A percentile compares a stretch with the other conserved stretches of the same genome.
Conservation (phyloP, 2,797 vertebrate species). For the Xerus rutilus region DNA sequence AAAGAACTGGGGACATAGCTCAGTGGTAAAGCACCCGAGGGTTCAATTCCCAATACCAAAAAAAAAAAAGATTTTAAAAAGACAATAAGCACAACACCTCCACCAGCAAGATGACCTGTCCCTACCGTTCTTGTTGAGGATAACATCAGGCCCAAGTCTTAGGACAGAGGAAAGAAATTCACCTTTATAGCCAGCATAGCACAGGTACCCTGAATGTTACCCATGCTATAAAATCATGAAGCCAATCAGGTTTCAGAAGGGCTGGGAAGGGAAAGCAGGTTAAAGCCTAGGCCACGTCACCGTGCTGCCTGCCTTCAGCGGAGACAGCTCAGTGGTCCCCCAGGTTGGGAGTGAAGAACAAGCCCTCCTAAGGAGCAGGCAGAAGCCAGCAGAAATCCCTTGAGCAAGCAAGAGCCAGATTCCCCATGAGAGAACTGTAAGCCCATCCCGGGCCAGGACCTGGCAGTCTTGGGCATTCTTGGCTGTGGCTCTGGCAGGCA, state of each 20-base stretch:
- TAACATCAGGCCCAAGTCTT: neutral
- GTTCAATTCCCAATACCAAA: too few relatives aligned
- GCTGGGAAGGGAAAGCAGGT: neutral
- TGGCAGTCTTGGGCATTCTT: neutral
- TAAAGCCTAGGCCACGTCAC: accelerated
- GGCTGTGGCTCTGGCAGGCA: neutral
- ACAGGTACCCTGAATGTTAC: neutral
- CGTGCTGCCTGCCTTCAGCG: neutral
- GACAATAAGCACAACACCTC: neutral
- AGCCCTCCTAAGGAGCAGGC: neutral
- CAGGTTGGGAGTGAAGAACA: neutral
- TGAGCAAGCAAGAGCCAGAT: neutral
- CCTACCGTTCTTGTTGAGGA: accelerated
- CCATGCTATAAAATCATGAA: neutral
- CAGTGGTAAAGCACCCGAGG: too few relatives aligned
- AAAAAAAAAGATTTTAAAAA: neutral
- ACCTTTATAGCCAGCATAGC: neutral
- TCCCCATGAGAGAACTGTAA: accelerated
- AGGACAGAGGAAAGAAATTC: neutral
- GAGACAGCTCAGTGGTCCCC: neutral
- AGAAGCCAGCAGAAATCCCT: neutral
- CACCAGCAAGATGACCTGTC: accelerated
- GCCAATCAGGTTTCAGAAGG: too few relatives aligned
- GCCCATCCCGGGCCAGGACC: accelerated
- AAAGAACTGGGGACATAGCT: too few relatives aligned